Conservation (phyloP, 1,140 invertebrate species). For the Nilaparvata lugens region DNA sequence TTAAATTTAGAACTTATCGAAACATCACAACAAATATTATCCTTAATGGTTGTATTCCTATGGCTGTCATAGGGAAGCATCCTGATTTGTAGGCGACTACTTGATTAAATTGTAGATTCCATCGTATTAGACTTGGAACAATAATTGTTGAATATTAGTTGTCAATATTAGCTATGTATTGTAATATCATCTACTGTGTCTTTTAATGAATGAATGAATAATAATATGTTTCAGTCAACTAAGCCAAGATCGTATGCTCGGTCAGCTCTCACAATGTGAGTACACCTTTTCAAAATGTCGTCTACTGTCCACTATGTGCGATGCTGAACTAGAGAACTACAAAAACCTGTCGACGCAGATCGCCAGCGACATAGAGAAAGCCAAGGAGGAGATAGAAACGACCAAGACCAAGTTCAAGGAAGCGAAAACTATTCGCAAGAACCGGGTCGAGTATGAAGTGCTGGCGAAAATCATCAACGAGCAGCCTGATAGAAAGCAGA, state of each 20-base stretch:
- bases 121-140: neutral
- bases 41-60: neutral
- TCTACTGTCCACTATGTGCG: constrained; percentile 68
- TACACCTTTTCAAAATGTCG: constrained; percentile 79
- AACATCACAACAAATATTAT: too few relatives aligned
- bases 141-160: too few relatives aligned
- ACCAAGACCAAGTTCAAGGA: constrained; percentile 58
- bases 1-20: too few relatives aligned
- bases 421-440: constrained; percentile 76
- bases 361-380: constrained; percentile 60
- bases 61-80: neutral
- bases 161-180: neutral
- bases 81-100: neutral
- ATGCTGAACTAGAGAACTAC: constrained; percentile 76
- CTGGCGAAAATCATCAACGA: constrained; percentile 81
- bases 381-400: constrained; percentile 62
- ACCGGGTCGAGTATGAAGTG: constrained; percentile 87
- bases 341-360: constrained; percentile 66
- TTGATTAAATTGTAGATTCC: neutral
- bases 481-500: constrained; percentile 81
- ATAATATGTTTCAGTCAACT: constrained; percentile 37
- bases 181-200: neutral
- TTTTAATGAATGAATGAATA: neutral
- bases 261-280: constrained; percentile 77
- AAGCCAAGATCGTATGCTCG: constrained; percentile 69